Conservation (phyloP, 2,888 invertebrate species). For the Schizaphis graminum region DNA sequence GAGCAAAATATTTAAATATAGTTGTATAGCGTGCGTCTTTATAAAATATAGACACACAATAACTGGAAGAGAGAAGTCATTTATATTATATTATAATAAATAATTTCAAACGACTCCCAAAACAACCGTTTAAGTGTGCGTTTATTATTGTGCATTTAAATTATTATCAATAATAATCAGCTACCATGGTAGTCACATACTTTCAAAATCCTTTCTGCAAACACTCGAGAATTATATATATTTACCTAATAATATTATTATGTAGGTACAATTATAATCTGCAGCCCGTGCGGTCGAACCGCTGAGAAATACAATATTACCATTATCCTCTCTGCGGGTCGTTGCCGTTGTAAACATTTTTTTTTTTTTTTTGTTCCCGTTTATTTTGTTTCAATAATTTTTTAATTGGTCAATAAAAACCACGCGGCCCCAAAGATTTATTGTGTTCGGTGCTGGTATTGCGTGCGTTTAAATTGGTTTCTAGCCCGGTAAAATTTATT, state of each 20-base stretch:
- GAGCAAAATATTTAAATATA: not conserved
- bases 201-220: not conserved
- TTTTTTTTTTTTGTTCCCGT: not conserved
- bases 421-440: constrained; percentile 47
- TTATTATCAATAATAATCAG: not conserved
- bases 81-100: not conserved
- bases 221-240: not conserved
- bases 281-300: constrained; percentile 7
- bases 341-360: constrained; percentile 42
- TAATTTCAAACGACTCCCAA: not conserved
- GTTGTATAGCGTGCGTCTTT: not conserved
- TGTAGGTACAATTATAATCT: not conserved
- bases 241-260: not conserved
- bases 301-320: constrained; percentile 20
- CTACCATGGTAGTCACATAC: not conserved
- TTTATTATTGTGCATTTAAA: not conserved
- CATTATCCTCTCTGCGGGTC: constrained; percentile 58
- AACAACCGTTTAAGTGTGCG: not conserved
- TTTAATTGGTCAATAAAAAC: constrained; percentile 64
- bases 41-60: not conserved
- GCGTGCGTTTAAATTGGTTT: constrained; percentile 64
- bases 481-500: constrained; percentile 57
- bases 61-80: not conserved
- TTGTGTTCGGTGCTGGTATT: constrained; percentile 29
- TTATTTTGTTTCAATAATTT: constrained; percentile 54